These are phyloP conservation scores for Mobula hypostoma DNA, from an alignment of 2,113 vertebrate species.

Conservation along the genomic window DNA sequence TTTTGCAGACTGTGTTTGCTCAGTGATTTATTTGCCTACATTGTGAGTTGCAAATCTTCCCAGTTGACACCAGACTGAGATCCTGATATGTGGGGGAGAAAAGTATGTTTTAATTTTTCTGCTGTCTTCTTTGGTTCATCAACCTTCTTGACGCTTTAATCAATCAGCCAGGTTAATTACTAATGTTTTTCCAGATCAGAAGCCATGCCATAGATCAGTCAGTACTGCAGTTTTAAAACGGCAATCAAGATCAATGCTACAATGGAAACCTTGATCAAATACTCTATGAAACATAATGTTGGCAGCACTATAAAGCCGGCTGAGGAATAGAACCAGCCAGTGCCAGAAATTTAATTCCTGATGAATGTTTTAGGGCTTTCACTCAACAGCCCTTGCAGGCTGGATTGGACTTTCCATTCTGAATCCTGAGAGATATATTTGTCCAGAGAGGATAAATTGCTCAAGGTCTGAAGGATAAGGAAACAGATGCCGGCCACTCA, in stretches of 20 bases:
- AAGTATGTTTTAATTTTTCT: slow-evolving; percentile 23
- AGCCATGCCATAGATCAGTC: slow-evolving; percentile 4
- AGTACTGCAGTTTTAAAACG: background rate
- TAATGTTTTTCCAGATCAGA: background rate
- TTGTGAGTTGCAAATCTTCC: background rate
- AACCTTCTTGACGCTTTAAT: slow-evolving; percentile 1
- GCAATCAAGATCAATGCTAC: slow-evolving; percentile 27
- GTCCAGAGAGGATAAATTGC: background rate
- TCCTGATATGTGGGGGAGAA: background rate
- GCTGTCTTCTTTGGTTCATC: background rate
- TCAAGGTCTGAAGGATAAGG: background rate
- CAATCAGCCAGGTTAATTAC: slow-evolving; percentile 14
- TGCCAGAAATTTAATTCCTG: background rate
- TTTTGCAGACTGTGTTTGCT: slow-evolving; percentile 6
- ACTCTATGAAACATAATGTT: background rate
- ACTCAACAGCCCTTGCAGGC: background rate
- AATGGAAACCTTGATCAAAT: slow-evolving; percentile 31
- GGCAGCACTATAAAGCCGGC: background rate
- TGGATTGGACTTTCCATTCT: background rate
- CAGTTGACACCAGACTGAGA: background rate
- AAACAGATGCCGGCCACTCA: background rate
- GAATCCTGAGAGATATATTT: background rate
- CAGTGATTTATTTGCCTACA: background rate
- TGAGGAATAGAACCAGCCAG: background rate
- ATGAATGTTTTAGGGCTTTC: background rate